Evolutionary conservation across 2,797 vertebrate species (phyloP).

Genomic region (Lacerta bilineata): DNA sequence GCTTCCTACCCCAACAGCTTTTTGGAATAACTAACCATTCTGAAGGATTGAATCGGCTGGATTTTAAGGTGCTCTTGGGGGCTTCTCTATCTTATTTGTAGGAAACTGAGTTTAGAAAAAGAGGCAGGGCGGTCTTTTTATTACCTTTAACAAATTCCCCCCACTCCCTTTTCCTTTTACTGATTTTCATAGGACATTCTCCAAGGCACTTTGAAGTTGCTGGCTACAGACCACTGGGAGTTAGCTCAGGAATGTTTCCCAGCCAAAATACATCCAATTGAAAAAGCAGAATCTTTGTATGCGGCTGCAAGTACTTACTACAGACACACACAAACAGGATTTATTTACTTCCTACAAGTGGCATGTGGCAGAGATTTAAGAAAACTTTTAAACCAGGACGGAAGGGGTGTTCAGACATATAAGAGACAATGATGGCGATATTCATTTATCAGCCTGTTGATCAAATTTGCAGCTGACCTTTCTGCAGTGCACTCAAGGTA

Average conservation of each 20-base stretch:
- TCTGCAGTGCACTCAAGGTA: not conserved
- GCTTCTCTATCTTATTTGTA: not conserved
- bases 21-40: conserved; percentile 48
- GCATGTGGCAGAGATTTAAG: not conserved
- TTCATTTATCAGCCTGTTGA: not conserved
- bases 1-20: not conserved
- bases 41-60: conserved; percentile 48
- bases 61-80: not conserved
- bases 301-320: not conserved
- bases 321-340: not conserved
- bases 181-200: conserved; percentile 28
- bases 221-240: not conserved
- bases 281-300: not conserved
- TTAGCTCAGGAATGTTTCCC: conserved; percentile 8
- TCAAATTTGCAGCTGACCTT: not conserved
- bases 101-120: conserved; percentile 25
- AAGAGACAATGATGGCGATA: not conserved
- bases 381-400: not conserved
- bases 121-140: not conserved
- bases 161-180: conserved; percentile 2
- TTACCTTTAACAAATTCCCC: not conserved
- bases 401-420: no score
- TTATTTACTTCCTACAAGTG: not conserved
- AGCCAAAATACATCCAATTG: conserved; percentile 5
- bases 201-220: conserved; percentile 9